A percentile compares a stretch with the other conserved stretches of the same genome.
These are phyloP conservation scores for Carassius carassius DNA, from an alignment of 2,113 vertebrate species.

Conservation along the genomic window DNA sequence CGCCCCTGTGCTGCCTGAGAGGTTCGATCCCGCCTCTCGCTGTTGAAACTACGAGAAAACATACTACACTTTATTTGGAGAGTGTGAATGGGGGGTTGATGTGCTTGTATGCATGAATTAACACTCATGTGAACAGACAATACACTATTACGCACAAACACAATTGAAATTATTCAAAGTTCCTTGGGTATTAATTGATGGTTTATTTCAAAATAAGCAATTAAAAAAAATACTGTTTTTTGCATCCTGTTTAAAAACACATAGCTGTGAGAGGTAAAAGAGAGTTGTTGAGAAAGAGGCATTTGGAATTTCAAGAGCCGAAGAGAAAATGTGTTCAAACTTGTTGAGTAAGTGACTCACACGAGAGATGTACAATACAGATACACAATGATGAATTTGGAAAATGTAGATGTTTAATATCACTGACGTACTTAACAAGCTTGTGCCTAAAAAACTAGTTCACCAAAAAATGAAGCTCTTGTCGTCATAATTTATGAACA, in stretches of 20 bases:
- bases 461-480: not conserved
- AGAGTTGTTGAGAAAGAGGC: not conserved
- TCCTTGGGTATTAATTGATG: conserved; percentile 43
- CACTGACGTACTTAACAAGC: not conserved
- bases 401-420: not conserved
- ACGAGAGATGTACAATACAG: conserved; percentile 1
- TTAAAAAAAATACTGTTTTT: conserved; percentile 8
- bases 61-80: conserved; percentile 10
- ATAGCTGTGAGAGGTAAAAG: conserved; percentile 15
- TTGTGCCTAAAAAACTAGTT: not conserved
- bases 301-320: conserved; percentile 48
- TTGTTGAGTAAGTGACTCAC: conserved; percentile 53
- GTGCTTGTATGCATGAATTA: conserved; percentile 60
- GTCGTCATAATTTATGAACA: not conserved
- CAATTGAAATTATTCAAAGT: conserved; percentile 60
- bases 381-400: not conserved
- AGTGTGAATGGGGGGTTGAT: conserved; percentile 38
- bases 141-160: conserved; percentile 67
- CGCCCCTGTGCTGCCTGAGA: not conserved
- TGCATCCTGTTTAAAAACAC: conserved; percentile 51
- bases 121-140: conserved; percentile 58
- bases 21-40: not conserved
- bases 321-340: conserved; percentile 58
- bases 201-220: conserved; percentile 22
- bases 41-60: not conserved